Conservation (phyloP, 2,888 invertebrate species). For the Sinhomidia bicolor region DNA sequence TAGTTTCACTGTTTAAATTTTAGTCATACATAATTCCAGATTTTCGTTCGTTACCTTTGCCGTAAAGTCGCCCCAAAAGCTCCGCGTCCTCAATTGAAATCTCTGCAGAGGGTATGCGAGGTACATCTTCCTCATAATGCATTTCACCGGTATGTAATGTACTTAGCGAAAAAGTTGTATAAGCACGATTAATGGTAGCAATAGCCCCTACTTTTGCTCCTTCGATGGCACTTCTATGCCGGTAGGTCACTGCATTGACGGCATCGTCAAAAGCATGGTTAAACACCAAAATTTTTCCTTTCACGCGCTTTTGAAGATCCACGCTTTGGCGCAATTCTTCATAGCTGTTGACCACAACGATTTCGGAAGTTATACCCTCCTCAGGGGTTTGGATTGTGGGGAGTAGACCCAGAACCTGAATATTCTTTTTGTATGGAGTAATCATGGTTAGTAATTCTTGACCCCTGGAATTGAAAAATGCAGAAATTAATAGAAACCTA, state of each 20-base stretch:
- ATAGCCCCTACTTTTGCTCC: constrained; percentile 81
- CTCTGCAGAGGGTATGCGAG: constrained; percentile 88
- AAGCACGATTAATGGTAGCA: constrained; percentile 82
- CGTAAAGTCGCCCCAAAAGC: constrained; percentile 85
- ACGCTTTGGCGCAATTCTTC: too few relatives aligned
- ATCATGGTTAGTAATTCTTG: constrained; percentile 66
- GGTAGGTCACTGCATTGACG: constrained; percentile 81
- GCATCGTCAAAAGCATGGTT: constrained; percentile 81
- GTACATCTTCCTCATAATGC: constrained; percentile 80
- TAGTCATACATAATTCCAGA: too few relatives aligned
- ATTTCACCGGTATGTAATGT: constrained; percentile 83
- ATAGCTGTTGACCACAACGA: constrained; percentile 77
- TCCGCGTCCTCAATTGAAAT: constrained; percentile 91
- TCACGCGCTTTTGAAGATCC: constrained; percentile 81
- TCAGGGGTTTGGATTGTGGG: constrained; percentile 76
- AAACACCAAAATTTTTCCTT: constrained; percentile 78
- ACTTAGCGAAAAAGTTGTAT: constrained; percentile 82
- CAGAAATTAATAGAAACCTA: too few relatives aligned
- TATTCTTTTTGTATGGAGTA: constrained; percentile 63
- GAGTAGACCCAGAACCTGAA: constrained; percentile 76
- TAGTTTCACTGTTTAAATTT: too few relatives aligned
- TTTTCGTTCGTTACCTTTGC: too few relatives aligned
- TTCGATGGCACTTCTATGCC: constrained; percentile 81
- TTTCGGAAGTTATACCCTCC: constrained; percentile 75
- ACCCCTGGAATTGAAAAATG: too few relatives aligned